Conservation (phyloP, 1,140 invertebrate genomes). For the Cotesia typhae region DNA sequence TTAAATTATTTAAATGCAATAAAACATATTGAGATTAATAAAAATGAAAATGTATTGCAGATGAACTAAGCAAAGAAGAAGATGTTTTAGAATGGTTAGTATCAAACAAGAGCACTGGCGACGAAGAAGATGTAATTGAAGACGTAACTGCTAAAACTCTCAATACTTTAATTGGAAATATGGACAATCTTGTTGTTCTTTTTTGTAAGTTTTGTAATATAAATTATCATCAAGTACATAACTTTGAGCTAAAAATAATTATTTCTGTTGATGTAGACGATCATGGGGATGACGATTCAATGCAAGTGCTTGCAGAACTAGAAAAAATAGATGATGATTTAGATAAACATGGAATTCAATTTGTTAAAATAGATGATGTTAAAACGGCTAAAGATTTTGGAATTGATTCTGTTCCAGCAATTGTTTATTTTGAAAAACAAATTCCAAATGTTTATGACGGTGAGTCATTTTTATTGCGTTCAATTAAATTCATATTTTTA, state of each 20-base stretch:
- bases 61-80: constrained; percentile 89
- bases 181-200: constrained; percentile 90
- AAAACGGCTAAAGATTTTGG: constrained; percentile 85
- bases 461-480: constrained; percentile 50
- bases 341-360: constrained; percentile 90
- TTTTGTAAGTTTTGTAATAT: constrained; percentile 79
- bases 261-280: constrained; percentile 72
- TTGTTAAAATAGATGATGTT: constrained; percentile 91
- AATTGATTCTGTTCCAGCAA: constrained; percentile 83
- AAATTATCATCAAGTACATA: too few species aligned
- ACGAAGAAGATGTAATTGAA: constrained; percentile 93
- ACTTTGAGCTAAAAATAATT: background rate
- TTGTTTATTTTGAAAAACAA: constrained; percentile 93
- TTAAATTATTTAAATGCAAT: background rate
- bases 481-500: constrained; percentile 23
- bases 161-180: constrained; percentile 86
- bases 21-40: background rate
- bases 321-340: constrained; percentile 95
- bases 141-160: constrained; percentile 90
- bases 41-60: constrained; percentile 65
- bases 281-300: constrained; percentile 84
- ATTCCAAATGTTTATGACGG: constrained; percentile 93
- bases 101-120: constrained; percentile 89
- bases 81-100: constrained; percentile 94
- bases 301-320: constrained; percentile 83